Conservation (phyloP, 2,113 vertebrate genomes). For the Sinocyclocheilus anophthalmus region DNA sequence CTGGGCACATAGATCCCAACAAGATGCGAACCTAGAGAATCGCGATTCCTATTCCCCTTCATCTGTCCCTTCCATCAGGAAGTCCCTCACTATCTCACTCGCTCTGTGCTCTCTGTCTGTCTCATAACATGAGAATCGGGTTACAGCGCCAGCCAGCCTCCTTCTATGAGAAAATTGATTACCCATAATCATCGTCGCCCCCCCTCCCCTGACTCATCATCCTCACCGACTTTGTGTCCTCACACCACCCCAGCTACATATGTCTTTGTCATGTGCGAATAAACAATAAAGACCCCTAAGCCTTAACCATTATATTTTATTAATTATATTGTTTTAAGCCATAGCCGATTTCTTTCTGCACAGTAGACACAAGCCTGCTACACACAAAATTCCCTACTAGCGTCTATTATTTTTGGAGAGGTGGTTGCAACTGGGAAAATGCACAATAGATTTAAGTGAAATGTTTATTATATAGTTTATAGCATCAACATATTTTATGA, state of each 20-base stretch:
- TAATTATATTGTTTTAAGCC: neutral
- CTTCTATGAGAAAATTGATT: constrained; percentile 72
- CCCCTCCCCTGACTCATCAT: constrained; percentile 62
- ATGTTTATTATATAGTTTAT: neutral
- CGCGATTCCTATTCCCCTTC: no score
- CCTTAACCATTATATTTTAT: neutral
- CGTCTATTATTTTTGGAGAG: neutral
- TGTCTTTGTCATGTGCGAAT: neutral
- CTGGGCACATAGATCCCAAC: no score
- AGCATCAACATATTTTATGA: neutral
- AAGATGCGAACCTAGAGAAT: no score
- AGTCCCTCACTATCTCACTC: constrained; percentile 27
- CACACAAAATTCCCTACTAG: neutral
- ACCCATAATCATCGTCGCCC: constrained; percentile 59
- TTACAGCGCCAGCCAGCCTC: constrained; percentile 66
- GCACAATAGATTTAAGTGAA: no score
- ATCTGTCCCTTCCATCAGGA: no score
- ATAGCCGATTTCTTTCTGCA: neutral
- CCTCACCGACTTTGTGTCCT: constrained; percentile 12
- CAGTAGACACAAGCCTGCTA: neutral
- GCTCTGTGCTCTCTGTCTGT: constrained; percentile 44
- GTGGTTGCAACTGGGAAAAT: no score
- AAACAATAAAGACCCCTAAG: neutral
- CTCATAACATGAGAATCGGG: constrained; percentile 66
- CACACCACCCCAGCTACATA: constrained; percentile 27